Evolutionary conservation across 30 jellyfish, hydroid and myxozoan genomes (phyloP), one percentile per base, ranked within the genome.

Genomic region (Rhopilema esculentum): DNA sequence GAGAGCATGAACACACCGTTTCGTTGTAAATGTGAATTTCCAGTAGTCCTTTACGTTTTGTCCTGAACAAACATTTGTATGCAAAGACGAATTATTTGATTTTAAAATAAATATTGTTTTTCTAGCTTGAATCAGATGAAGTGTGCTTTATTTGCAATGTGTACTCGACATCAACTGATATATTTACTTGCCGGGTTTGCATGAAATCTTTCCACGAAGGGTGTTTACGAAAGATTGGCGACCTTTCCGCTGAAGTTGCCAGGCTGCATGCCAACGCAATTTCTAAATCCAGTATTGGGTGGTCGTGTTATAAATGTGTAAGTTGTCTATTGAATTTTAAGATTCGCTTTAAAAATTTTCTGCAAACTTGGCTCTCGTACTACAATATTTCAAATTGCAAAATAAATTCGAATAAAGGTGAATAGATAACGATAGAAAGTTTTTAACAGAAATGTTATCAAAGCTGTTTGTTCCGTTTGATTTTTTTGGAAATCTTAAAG

Each of bases 291-390:
- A 1, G 51, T 32, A 27, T 89, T 61, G 97, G 97, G 16, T 89
- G 97, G 97, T 78, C 92, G 48, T 89, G 97, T 49, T 89, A 78
- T 62, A 89, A 89, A 53, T 89, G 97, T 77, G 97, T 89, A 80
- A 80, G 97, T n/a, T 1, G 31, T 31, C 27, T 53, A 0, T 69
- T 22, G 16, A 15, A 66, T 12, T 12, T 66, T 23, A n/a, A n/a
- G n/a, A n/a, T n/a, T n/a, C n/a, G n/a, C n/a, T n/a, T 15, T 51
- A 15, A 9, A 51, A 9, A 9, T 15, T 51, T 51, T 51, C 20
- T 12, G 20, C 18, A 9, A 23, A 66, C 15, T 66, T 19, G 23
- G 23, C 76, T 15, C 23, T 66, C 15, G 27, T 15, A 66, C 28
- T 66, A 16, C 17, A 15, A 66, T 66, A 12, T 30, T 22, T 15